These are phyloP conservation scores for Acanthurus lineatus DNA, from an alignment of 2,797 vertebrate genomes.

Conservation along the genomic window DNA sequence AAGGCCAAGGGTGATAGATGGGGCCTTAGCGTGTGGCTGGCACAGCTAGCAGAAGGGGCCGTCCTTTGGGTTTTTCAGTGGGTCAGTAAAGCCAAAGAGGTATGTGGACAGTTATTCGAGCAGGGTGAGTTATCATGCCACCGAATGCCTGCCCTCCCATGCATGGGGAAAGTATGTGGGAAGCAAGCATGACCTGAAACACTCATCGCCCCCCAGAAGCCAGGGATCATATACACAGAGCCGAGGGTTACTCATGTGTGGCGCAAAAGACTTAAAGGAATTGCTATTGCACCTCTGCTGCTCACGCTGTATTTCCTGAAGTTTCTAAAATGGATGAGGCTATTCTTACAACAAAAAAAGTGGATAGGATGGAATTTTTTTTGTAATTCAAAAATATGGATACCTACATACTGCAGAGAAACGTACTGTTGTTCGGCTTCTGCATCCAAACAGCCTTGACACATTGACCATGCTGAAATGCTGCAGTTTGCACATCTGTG, in stretches of 20 bases:
- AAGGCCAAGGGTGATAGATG: constrained; percentile 50
- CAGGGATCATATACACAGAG: constrained; percentile 19
- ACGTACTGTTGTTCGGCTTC: constrained; percentile 34
- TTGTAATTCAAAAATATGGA: constrained; percentile 30
- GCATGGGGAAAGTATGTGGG: constrained; percentile 29
- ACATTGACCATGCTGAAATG: too few relatives aligned
- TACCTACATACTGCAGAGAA: constrained; percentile 18
- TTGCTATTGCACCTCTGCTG: not conserved
- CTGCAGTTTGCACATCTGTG: too few relatives aligned
- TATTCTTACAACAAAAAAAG: constrained; percentile 8
- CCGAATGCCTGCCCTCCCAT: constrained; percentile 27
- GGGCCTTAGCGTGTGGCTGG: constrained; percentile 48
- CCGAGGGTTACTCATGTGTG: constrained; percentile 9
- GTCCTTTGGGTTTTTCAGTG: constrained; percentile 49
- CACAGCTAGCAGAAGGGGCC: constrained; percentile 48
- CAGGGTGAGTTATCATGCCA: constrained; percentile 35
- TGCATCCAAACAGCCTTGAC: constrained; percentile 25
- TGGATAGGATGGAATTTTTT: constrained; percentile 18
- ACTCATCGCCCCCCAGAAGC: constrained; percentile 4
- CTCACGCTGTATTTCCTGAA: constrained; percentile 6
- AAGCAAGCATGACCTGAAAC: constrained; percentile 38
- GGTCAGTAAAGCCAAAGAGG: constrained; percentile 42
- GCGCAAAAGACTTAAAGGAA: constrained; percentile 7
- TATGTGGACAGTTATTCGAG: constrained; percentile 34
- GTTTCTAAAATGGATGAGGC: constrained; percentile 22